These are phyloP conservation scores for Aurelia sp. DNA, from an alignment of 30 jellyfish, hydroid and myxozoan species.

Conservation along the genomic window DNA sequence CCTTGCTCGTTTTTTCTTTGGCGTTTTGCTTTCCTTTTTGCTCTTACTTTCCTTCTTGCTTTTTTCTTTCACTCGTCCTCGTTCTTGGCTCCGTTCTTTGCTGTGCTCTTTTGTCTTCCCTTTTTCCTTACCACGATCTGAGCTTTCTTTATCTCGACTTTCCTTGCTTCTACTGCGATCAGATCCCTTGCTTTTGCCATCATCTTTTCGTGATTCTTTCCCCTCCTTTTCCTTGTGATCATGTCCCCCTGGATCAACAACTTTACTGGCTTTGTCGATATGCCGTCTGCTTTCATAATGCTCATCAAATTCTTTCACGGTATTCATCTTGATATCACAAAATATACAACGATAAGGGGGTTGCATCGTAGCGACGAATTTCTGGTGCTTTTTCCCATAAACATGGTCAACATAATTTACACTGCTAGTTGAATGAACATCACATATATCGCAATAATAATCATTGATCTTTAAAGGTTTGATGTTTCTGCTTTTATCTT, in stretches of 20 bases:
- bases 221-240: conserved; percentile 29
- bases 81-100: conserved; percentile 29
- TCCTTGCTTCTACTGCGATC: conserved; percentile 15
- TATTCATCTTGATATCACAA: conserved; percentile 46
- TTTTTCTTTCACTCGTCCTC: background rate
- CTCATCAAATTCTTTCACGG: conserved; percentile 46
- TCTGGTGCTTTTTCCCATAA: conserved; percentile 72
- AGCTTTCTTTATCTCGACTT: conserved; percentile 12
- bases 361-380: conserved; percentile 43
- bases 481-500: conserved; percentile 6
- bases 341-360: conserved; percentile 77
- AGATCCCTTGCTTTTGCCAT: background rate
- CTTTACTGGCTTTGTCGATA: conserved; percentile 54
- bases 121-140: background rate
- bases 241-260: conserved; percentile 11
- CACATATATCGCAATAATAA: conserved; percentile 81
- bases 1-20: conserved; percentile 1
- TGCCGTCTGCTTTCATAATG: conserved; percentile 79
- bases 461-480: background rate
- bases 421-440: conserved; percentile 34
- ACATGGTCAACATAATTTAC: conserved; percentile 69
- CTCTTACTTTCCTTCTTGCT: conserved; percentile 6
- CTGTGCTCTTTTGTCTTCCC: conserved; percentile 9
- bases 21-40: conserved; percentile 1
- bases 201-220: background rate